Evolutionary conservation across 2,797 vertebrate genomes (phyloP).

Genomic region (Rhincodon typus): DNA sequence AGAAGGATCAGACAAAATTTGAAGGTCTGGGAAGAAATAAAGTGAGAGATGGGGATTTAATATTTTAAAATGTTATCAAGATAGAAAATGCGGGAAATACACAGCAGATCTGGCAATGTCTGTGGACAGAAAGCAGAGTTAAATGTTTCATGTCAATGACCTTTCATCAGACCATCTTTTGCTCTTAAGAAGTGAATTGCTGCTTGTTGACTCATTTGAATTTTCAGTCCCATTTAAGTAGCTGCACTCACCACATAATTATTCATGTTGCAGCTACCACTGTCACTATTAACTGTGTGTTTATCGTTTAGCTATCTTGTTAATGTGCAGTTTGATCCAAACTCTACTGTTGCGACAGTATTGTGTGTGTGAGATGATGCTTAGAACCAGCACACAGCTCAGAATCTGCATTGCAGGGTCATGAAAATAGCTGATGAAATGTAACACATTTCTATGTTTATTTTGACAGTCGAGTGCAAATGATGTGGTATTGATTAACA

Average conservation of each 20-base stretch:
- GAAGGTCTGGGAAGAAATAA: not conserved
- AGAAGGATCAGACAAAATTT: not conserved
- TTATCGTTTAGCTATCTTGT: not conserved
- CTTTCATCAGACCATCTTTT: not conserved
- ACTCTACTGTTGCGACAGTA: not conserved
- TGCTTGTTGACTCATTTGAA: not conserved
- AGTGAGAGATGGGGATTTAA: not conserved
- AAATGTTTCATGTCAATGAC: not conserved
- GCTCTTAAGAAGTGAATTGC: not conserved
- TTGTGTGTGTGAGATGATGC: not conserved
- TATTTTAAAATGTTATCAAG: not conserved
- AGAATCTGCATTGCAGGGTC: constrained; percentile 19
- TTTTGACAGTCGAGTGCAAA: not conserved
- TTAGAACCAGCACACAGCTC: not conserved
- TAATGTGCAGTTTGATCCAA: not conserved
- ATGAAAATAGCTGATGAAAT: not conserved
- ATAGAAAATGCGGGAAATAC: too few species aligned
- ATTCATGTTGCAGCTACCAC: not conserved
- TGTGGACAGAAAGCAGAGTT: not conserved
- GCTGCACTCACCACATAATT: not conserved
- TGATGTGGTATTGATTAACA: not conserved
- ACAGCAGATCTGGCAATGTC: not conserved
- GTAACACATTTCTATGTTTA: not conserved
- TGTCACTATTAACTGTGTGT: not conserved
- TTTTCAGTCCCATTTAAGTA: not conserved